Evolutionary conservation across 2,113 vertebrate genomes (phyloP).

Genomic region (Hepsetus odoe): DNA sequence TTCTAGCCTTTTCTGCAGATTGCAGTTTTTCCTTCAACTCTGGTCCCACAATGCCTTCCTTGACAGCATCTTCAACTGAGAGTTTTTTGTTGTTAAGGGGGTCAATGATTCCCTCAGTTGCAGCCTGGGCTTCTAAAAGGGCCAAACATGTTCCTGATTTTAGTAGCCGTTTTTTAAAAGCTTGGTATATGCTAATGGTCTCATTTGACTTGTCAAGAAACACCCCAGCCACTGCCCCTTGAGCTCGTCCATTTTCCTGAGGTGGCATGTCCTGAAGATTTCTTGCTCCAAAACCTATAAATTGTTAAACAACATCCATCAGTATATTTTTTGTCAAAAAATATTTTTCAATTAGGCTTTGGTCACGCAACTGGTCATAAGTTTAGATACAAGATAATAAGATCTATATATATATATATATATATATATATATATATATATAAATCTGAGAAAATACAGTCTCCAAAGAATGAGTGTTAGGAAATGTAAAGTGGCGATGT

Average conservation of each 20-base stretch:
- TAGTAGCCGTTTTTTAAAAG: conserved; percentile 90
- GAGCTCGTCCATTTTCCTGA: background rate
- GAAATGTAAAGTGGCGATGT: too few species aligned
- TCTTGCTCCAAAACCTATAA: conserved; percentile 9
- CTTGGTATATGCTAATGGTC: conserved; percentile 87
- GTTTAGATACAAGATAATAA: too few species aligned
- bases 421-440: too few species aligned
- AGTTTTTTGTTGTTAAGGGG: conserved; percentile 84
- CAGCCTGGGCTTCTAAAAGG: conserved; percentile 90
- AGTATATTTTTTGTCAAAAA: too few species aligned
- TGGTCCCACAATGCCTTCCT: conserved; percentile 83
- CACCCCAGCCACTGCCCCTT: conserved; percentile 80
- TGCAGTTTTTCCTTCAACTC: conserved; percentile 92
- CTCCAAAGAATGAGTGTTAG: too few species aligned
- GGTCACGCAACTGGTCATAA: too few species aligned
- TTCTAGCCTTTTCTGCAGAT: conserved; percentile 83
- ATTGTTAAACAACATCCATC: too few species aligned
- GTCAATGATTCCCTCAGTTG: conserved; percentile 87
- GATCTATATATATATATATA: too few species aligned
- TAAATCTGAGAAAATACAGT: too few species aligned
- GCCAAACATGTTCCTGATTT: conserved; percentile 87
- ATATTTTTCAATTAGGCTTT: too few species aligned
- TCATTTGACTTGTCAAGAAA: conserved; percentile 86
- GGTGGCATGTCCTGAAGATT: conserved; percentile 9
- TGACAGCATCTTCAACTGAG: conserved; percentile 83